phyloP scores from a whole-genome alignment of 2,888 invertebrate genomes.

The Stenolophus ochropezus region DNA sequence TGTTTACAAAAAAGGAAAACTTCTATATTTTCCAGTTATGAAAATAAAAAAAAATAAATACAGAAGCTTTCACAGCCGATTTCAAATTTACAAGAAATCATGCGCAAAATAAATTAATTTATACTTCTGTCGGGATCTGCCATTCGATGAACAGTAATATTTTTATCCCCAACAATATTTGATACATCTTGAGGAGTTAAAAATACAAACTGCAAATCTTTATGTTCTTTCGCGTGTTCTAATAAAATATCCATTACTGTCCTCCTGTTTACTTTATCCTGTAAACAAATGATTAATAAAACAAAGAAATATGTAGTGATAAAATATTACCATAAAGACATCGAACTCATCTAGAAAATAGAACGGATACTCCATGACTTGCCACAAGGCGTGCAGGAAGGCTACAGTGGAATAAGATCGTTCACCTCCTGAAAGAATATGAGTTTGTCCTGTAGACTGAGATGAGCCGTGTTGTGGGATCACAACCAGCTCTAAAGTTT shows the following conservation, averaged over 20 bases:
- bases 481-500: conserved; percentile 75
- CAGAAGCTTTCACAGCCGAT: conserved; percentile 5
- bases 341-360: conserved; percentile 97
- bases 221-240: conserved; percentile 81
- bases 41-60: not conserved
- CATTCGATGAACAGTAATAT: conserved; percentile 48
- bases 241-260: conserved; percentile 87
- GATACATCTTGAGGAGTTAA: conserved; percentile 90
- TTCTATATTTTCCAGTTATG: not conserved
- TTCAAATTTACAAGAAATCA: not conserved
- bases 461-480: conserved; percentile 75
- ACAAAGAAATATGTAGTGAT: not conserved
- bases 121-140: conserved; percentile 42
- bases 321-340: conserved; percentile 88
- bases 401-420: conserved; percentile 96
- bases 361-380: conserved; percentile 93
- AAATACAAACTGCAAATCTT: conserved; percentile 88
- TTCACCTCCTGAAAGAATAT: conserved; percentile 95
- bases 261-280: conserved; percentile 90
- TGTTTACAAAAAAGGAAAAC: not conserved
- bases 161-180: conserved; percentile 35
- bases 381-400: conserved; percentile 95
- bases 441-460: conserved; percentile 74
- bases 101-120: not conserved
- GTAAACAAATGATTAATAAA: conserved; percentile 60